Evolutionary conservation across 2,888 invertebrate species (phyloP), one percentile per base, ranked within the genome.

Genomic region (Nematopogon swammerdamellus): DNA sequence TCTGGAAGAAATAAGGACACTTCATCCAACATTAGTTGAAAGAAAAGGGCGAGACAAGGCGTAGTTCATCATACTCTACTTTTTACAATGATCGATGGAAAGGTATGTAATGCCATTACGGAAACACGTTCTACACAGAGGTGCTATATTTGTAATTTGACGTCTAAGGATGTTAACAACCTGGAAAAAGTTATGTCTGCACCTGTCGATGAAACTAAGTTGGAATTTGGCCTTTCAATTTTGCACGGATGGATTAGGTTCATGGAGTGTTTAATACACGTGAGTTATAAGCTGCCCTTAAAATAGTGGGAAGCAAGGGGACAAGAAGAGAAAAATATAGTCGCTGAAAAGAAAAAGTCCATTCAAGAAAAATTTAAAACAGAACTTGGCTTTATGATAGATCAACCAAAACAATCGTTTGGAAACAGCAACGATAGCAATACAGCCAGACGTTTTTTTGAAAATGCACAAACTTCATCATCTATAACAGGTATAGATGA

Each of bases 61-160:
- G 25, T 25, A 43, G 52, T 60, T 48, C 57, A 53, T 45, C 56
- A 59, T 49, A 50, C 48, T 4, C 46, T 60, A 48, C 16, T 55
- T 19, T 50, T 58, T 11, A 61, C 61, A 19, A 63, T 62, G 62
- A 55, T 64, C 8, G 63, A 63, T 50, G 62, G 55, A 3, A 64
- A 63, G 48, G 59, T 64, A 4, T 62, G 59, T 47, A 63, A 65
- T 56, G 60, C 61, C 44, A 58, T 58, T 4, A 60, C 62, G 17
- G 53, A 59, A 29, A 63, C 61, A 16, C 49, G 51, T 45, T 63
- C 60, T 14, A 58, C 61, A 14, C 58, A 56, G 58, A 57, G 55
- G 29, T 67, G 63, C 46, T 64, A 61, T 49, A 57, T 64, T 48
- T 63, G 62, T 50, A 58, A 56, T 45, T 48, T 49, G 18, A 63